Evolutionary conservation across 2,113 vertebrate genomes (phyloP), one percentile per base, ranked within the genome.

Genomic region (Ptilonorhynchus violaceus): DNA sequence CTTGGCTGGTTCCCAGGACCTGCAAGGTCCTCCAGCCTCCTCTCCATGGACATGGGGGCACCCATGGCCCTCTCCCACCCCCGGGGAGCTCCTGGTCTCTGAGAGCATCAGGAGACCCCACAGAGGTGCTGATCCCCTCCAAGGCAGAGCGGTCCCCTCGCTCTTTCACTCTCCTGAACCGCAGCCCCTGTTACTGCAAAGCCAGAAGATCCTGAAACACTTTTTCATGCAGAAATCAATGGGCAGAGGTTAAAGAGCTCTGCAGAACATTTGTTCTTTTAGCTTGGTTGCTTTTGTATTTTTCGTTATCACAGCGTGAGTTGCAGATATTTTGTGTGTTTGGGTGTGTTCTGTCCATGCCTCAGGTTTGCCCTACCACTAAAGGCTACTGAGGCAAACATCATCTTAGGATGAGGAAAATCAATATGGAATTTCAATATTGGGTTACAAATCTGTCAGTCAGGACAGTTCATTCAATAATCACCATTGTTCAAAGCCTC

Each of bases 21-120:
- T 41, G n/a, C 42, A 30, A 27, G 33, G 22, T 39, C 35, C 75
- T 13, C 7, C 11, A 46, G 8, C 17, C n/a, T 56, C 31, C 28
- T 37, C 31, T 41, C 41, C 2, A 0, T 2, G 14, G 39, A 21
- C 5, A 13, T 60, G 27, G 15, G 25, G 17, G 59, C 63, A 44
- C 14, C 0, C 0, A 0, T 4, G 52, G 24, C 8, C 20, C 11
- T 39, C 9, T 67, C 21, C 67, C n/a, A 23, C 7, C 22, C 19
- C 24, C 0, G 0, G 2, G 20, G 9, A 23, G 37, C 64, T 74
- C 37, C 74, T 73, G 63, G 8, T 59, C 22, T 33, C 66, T 59
- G 24, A 50, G 14, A 3, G 28, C 75, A 17, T 5, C 74, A 46
- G 7, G 3, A 53, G 5, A 50, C 24, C 49, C 3, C 10, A 5